Percentiles rank a stretch among this genome's conserved stretches.
These are phyloP conservation scores for Tethea ocularis DNA, from an alignment of 2,888 invertebrate species.

Conservation along the genomic window DNA sequence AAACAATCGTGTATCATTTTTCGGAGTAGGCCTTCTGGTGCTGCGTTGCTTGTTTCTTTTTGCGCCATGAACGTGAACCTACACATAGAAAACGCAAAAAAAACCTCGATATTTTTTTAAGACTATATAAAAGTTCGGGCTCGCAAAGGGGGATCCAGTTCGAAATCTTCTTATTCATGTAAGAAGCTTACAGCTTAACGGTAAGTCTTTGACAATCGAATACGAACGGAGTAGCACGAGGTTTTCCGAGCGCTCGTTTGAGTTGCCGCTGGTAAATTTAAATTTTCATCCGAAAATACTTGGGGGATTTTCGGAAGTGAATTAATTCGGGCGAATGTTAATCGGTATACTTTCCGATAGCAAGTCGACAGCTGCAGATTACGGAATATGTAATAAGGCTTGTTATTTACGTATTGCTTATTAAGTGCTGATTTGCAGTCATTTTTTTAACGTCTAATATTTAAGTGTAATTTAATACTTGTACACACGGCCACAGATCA, in stretches of 20 bases:
- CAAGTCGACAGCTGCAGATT: not conserved
- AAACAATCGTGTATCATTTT: too few species aligned
- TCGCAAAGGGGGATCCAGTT: conserved; percentile 53
- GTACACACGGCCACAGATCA: too few species aligned
- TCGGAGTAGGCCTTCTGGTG: too few species aligned
- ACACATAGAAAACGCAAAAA: conserved; percentile 17
- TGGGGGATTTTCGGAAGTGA: conserved; percentile 41
- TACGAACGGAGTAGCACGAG: conserved; percentile 55
- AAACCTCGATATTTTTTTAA: conserved; percentile 59
- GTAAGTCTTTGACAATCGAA: conserved; percentile 80
- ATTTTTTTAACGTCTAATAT: too few species aligned
- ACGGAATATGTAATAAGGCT: not conserved
- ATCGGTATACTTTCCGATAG: conserved; percentile 53
- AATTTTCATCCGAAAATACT: conserved; percentile 42
- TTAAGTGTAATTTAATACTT: too few species aligned
- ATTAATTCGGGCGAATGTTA: conserved; percentile 60
- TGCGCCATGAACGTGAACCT: too few species aligned
- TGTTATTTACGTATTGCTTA: not conserved
- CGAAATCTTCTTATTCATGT: conserved; percentile 75
- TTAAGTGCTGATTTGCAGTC: too few species aligned
- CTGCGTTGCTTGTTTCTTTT: too few species aligned
- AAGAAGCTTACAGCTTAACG: conserved; percentile 69
- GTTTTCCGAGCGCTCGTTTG: conserved; percentile 12
- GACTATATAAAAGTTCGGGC: conserved; percentile 62
- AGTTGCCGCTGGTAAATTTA: conserved; percentile 29